Evolutionary conservation across 2,888 invertebrate species (phyloP), one percentile per base, ranked within the genome.

Genomic region (Pandemis heparana): DNA sequence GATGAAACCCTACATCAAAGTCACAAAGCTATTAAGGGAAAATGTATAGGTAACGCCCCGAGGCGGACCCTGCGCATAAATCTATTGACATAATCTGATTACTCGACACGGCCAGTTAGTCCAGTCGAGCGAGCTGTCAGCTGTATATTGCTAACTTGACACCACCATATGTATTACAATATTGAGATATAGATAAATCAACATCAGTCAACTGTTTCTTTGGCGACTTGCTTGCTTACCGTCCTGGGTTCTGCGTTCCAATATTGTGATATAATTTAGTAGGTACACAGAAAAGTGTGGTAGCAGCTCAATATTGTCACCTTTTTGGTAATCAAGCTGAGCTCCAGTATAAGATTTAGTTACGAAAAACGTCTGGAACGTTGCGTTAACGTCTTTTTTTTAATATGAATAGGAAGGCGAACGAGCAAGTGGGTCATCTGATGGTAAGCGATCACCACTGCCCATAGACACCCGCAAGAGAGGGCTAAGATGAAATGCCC

Each of bases 81-180:
- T 81, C 79, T 74, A 80, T 80, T 79, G 64, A 75, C 77, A 79
- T 83, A 82, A 86, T 86, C 82, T 79, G 82, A 84, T 85, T 82
- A 83, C 70, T 71, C 48, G 78, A 76, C 79, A 76, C 76, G 77
- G 75, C 77, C 75, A 75, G 78, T 77, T 76, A 74, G 76, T 75
- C 80, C 77, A 78, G 80, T 79, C 78, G 70, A 67, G 73, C 59
- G 48, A 74, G 76, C 76, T 70, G 76, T 72, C 77, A 78, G 32
- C 71, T 67, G 43, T 53, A 16, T 46, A 60, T 59, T 75, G 67
- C 71, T 60, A 75, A 74, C 75, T 61, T 78, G 79, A 81, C 81
- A 79, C 78, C 74, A n/a, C 46, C 62, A 53, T 38, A 23, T 56
- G 38, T 23, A 56, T 56, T 23, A 56, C 66, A 66, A 32, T 62